phyloP scores from a whole-genome alignment of 2,797 vertebrate species.

The Aplochiton taeniatus region DNA sequence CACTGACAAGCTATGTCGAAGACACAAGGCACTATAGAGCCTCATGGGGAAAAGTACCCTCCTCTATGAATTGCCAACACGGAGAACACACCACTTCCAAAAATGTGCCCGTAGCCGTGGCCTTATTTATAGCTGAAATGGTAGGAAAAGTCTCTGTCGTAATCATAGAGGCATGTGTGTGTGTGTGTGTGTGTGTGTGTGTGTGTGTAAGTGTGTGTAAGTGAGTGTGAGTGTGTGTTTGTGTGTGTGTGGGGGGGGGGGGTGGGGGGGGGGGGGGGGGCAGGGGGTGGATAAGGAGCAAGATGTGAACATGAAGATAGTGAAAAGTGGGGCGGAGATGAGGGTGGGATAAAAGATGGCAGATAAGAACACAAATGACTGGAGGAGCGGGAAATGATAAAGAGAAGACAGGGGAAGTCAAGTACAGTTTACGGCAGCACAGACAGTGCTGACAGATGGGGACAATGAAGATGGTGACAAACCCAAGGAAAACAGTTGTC shows the following conservation, averaged over 20 bases:
- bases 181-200: no score
- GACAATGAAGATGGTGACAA: slow-evolving; percentile 23
- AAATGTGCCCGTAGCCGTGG: slow-evolving; percentile 44
- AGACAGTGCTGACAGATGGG: slow-evolving; percentile 7
- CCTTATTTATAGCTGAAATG: slow-evolving; percentile 50
- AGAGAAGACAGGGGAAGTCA: not conserved
- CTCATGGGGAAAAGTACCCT: slow-evolving; percentile 50
- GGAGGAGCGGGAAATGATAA: slow-evolving; percentile 25
- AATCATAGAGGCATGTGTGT: slow-evolving; percentile 26
- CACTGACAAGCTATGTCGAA: slow-evolving; percentile 63
- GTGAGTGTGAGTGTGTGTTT: no score
- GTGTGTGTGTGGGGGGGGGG: no score
- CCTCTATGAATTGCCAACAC: slow-evolving; percentile 36
- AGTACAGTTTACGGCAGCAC: not conserved
- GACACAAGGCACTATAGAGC: slow-evolving; percentile 53
- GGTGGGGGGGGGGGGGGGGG: slow-evolving; percentile 51
- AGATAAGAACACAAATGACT: slow-evolving; percentile 45
- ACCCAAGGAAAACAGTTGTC: no score
- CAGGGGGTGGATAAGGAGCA: slow-evolving; percentile 56
- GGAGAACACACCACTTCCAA: slow-evolving; percentile 30
- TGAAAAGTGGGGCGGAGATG: slow-evolving; percentile 43
- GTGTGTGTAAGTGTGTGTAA: no score
- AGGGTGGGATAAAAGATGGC: slow-evolving; percentile 44
- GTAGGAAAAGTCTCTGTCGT: slow-evolving; percentile 30
- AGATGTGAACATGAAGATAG: slow-evolving; percentile 61